Evolutionary conservation across 2,113 vertebrate species (phyloP).

Genomic region (Siniperca chuatsi): DNA sequence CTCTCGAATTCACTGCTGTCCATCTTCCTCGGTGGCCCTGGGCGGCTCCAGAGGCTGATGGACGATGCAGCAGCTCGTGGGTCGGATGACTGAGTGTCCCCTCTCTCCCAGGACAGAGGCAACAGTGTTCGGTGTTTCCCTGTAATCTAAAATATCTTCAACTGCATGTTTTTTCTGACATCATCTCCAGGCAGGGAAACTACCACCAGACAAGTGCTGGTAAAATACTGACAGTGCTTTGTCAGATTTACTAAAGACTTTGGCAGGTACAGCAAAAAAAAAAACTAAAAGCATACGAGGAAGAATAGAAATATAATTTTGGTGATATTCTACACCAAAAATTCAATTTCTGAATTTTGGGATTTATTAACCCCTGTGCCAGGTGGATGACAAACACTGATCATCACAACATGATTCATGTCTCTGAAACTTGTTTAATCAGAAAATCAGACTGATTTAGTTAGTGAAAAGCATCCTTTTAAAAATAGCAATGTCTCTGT

Average conservation of each 20-base stretch:
- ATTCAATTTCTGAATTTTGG: background rate
- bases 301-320: background rate
- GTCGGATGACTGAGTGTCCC: constrained; percentile 17
- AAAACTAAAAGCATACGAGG: background rate
- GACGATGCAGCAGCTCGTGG: background rate
- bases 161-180: background rate
- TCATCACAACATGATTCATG: background rate
- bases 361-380: background rate
- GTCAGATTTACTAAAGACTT: background rate
- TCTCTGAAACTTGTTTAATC: background rate
- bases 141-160: constrained; percentile 4
- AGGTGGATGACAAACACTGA: background rate
- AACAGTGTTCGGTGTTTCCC: background rate
- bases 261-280: background rate
- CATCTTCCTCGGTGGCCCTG: constrained; percentile 13
- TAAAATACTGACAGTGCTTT: background rate
- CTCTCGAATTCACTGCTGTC: constrained; percentile 38
- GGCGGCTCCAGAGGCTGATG: constrained; percentile 31
- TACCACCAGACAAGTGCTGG: background rate
- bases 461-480: background rate
- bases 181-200: background rate
- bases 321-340: too few relatives aligned
- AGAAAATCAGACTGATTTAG: background rate
- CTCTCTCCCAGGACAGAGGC: background rate
- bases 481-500: background rate